These are phyloP conservation scores for Chloroclystis v-ata DNA, from an alignment of 2,888 invertebrate species.

Conservation along the genomic window DNA sequence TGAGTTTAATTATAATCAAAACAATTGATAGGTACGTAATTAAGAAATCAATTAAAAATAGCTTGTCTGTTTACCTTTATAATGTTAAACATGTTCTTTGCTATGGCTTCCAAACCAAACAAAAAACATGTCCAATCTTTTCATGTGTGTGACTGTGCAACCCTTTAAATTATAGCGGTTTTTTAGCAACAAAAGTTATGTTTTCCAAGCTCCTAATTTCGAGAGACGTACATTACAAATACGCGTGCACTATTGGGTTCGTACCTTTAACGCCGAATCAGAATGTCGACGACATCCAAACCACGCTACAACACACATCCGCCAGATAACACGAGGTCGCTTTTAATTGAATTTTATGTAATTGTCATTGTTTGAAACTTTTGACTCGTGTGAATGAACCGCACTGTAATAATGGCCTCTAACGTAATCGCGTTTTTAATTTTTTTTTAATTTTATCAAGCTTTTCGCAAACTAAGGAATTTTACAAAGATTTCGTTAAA, in stretches of 20 bases:
- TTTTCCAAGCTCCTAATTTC: no score
- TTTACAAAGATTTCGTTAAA: no score
- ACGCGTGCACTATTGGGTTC: background rate
- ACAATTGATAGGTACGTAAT: no score
- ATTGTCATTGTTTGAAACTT: slow-evolving; percentile 59
- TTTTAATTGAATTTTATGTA: slow-evolving; percentile 71
- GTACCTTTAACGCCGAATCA: slow-evolving; percentile 27
- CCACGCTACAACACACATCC: slow-evolving; percentile 46
- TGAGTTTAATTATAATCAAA: background rate
- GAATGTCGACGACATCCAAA: slow-evolving; percentile 59
- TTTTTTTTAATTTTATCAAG: slow-evolving; percentile 10
- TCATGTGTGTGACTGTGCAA: no score
- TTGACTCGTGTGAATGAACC: slow-evolving; percentile 62
- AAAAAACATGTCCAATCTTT: no score
- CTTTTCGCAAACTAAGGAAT: slow-evolving; percentile 22
- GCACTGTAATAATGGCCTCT: slow-evolving; percentile 34
- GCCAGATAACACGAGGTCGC: slow-evolving; percentile 60
- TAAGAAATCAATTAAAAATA: no score
- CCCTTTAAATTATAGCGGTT: no score
- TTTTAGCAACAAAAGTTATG: no score
- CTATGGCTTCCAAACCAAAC: no score
- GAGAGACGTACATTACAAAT: no score
- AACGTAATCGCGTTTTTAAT: slow-evolving; percentile 27
- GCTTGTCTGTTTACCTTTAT: no score
- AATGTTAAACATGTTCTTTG: no score